Conservation (phyloP, 1,140 invertebrate species). For the Zaprionus capensis region DNA sequence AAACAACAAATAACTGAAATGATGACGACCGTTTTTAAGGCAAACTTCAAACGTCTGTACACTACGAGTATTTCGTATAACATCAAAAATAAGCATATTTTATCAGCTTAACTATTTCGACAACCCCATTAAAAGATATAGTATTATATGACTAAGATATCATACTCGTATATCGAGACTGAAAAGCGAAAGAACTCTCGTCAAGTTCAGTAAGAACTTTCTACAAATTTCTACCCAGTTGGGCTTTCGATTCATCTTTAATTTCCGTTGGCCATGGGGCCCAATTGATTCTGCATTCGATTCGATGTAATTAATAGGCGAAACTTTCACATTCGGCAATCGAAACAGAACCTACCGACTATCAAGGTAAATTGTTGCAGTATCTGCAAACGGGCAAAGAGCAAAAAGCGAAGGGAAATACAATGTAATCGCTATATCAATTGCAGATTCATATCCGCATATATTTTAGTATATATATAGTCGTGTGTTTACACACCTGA, state of each 20-base stretch:
- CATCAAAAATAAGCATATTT: neutral
- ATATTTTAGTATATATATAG: neutral
- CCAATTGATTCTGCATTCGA: neutral
- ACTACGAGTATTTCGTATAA: neutral
- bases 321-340: neutral
- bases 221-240: neutral
- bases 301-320: neutral
- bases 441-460: conserved; percentile 1
- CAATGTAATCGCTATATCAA: neutral
- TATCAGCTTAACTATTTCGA: neutral
- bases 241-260: neutral
- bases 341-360: neutral
- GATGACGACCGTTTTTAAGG: neutral
- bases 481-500: neutral
- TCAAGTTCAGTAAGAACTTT: no score
- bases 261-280: neutral
- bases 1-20: neutral
- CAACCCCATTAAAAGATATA: no score
- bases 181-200: no score
- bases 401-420: neutral
- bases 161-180: neutral
- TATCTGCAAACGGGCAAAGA: neutral
- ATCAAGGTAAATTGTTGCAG: neutral
- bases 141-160: neutral
- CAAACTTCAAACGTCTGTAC: no score